phyloP scores from a whole-genome alignment of 2,113 vertebrate genomes.

The Campylomormyrus numenius region DNA sequence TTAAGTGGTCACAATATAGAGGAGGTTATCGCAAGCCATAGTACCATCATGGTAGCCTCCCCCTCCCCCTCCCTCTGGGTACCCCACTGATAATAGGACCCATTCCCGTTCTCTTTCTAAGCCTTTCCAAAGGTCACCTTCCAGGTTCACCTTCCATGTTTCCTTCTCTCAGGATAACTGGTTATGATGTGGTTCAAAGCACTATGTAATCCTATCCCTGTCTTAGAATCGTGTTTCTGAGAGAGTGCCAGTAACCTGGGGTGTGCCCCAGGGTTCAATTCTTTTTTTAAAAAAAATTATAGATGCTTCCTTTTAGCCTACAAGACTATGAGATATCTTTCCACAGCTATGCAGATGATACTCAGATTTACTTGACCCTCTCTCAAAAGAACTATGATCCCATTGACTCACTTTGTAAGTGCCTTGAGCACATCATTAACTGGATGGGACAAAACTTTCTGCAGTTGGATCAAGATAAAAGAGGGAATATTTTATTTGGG shows the following conservation, averaged over 20 bases:
- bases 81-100: not conserved
- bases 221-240: not conserved
- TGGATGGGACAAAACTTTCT: not conserved
- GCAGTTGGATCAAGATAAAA: not conserved
- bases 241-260: not conserved
- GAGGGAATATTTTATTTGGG: not conserved
- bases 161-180: not conserved
- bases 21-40: not conserved
- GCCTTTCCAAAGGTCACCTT: not conserved
- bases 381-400: not conserved
- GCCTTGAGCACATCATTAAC: not conserved
- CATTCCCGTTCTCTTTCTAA: not conserved
- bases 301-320: not conserved
- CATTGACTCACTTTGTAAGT: not conserved
- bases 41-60: not conserved
- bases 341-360: not conserved
- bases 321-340: not conserved
- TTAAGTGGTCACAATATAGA: too few species aligned
- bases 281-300: not conserved
- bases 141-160: not conserved
- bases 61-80: not conserved
- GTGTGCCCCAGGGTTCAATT: not conserved
- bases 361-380: not conserved
- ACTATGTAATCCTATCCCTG: not conserved
- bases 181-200: not conserved